phyloP scores from a whole-genome alignment of 2,888 invertebrate species.

The Lepidochrysops patricia region DNA sequence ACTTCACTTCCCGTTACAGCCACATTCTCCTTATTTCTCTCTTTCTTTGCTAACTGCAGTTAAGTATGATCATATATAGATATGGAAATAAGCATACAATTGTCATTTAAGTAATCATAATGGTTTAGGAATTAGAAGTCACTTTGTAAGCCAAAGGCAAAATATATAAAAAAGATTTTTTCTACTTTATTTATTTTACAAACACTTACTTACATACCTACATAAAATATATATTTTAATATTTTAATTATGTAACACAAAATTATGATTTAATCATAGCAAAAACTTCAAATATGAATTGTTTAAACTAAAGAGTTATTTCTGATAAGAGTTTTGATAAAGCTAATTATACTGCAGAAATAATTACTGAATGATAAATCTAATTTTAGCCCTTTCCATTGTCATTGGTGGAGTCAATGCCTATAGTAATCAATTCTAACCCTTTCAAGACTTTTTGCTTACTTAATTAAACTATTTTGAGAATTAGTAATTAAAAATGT shows the following conservation, averaged over 20 bases:
- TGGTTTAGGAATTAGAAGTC: no score
- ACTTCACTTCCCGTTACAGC: constrained; percentile 54
- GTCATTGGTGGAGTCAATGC: background rate
- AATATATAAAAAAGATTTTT: no score
- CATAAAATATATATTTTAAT: background rate
- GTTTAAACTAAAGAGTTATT: background rate
- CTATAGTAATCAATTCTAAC: no score
- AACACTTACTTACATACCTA: no score
- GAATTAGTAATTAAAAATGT: background rate
- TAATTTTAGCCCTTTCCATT: background rate
- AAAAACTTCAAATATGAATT: background rate
- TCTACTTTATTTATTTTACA: no score
- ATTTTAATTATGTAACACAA: background rate
- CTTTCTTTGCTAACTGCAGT: constrained; percentile 58
- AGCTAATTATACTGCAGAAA: background rate
- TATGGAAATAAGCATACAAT: no score
- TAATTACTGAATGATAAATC: background rate
- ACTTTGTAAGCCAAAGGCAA: no score
- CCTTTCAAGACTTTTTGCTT: background rate
- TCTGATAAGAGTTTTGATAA: background rate
- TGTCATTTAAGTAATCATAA: no score
- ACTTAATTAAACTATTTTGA: no score
- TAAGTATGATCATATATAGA: no score
- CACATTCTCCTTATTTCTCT: constrained; percentile 56
- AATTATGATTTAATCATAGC: background rate